Base-by-base conservation (phyloP, 2,888 invertebrate genomes). In the Oscheius sp. region DNA sequence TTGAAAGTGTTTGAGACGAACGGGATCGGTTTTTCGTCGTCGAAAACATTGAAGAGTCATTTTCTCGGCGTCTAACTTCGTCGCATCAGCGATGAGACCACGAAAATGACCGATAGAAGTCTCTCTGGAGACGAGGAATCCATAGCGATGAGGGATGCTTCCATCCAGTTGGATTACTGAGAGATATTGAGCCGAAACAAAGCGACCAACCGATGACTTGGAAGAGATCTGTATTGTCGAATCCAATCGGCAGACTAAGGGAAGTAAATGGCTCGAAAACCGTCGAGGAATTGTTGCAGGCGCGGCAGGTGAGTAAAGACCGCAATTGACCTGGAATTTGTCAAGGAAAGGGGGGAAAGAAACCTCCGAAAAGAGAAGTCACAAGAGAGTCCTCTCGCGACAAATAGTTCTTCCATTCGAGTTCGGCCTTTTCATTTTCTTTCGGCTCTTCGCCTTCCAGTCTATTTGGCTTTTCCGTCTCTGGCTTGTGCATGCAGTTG, bases 231-330 rank as follows among this genome's bases (percentile, higher is more conserved):
- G 91, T 92, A 87, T 92, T 92, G 88, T 95, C 95, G 90, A 95
- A 93, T 25, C 95, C 95, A 81, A 95, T 89, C 69, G 95, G 95
- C 82, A 95, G 89, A 76, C 93, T 92, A 55, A 95, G 90, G 88
- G 93, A 92, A 87, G 93, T 94, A 89, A 95, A 95, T 1, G 94
- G 92, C 89, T 95, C 95, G 88, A 95, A 95, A 48, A 93, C 79
- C 27, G 75, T 69, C 2, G 93, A 93, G 83, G 93, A 92, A 76
- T 91, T 91, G 10, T 91, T 91, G 88, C 95, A 95, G 25, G 91
- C 91, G 83, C 91, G 90, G 88, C 95, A 95, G 55, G 92, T 91
- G 63, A 92, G 92, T 87, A 92, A 92, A 3, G 94, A 95, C 88
- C 94, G 93, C 10, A 95, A 90, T 87, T 94, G 94, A 0, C 95